Evolutionary conservation across 53 echinoderm and acorn worm species (phyloP), one percentile per base, ranked within the genome.

Genomic region (Echinometra lucunter): DNA sequence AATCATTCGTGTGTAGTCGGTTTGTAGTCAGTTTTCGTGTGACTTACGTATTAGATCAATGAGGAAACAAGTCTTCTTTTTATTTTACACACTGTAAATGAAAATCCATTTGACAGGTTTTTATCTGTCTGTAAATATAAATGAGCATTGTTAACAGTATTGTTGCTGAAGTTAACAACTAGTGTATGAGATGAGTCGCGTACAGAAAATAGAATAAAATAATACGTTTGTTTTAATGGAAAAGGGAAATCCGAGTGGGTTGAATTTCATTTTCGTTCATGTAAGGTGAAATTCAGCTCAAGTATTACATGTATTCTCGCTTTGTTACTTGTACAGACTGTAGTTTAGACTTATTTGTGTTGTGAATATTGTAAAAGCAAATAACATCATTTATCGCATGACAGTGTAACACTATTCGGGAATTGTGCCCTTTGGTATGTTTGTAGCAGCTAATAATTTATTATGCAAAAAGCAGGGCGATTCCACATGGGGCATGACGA

Each of bases 301-400:
- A 27, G 85, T n/a, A 49, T 49, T 85, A 49, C 49, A 45, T 6
- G n/a, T 89, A 34, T 47, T 57, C 4, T 37, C 60, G 16, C 32
- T 21, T 15, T 63, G 63, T 63, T 12, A 63, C 63, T 30, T 89
- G 89, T 58, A 89, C 88, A 89, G 17, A 58, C 60, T 85, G 25
- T 57, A 89, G 89, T 37, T 58, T 58, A 89, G 89, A 21, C 44
- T 30, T 1, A 12, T 6, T 88, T 30, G 44, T 53, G 53, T 89
- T 58, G 89, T 89, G 58, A 89, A 89, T 89, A 89, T 89, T 58
- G 89, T 35, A 89, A 89, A 9, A 34, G 60, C 60, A 60, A 37
- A 21, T 40, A 60, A 89, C 89, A 17, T 9, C 81, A 81, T 81
- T 6, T 81, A 16, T 81, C 35, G 81, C 81, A 19, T 44, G 12